Percentiles rank a stretch among this genome's conserved stretches.
These are phyloP conservation scores for Neolamprologus tretocephalus DNA, from an alignment of 2,113 vertebrate genomes.

Conservation along the genomic window DNA sequence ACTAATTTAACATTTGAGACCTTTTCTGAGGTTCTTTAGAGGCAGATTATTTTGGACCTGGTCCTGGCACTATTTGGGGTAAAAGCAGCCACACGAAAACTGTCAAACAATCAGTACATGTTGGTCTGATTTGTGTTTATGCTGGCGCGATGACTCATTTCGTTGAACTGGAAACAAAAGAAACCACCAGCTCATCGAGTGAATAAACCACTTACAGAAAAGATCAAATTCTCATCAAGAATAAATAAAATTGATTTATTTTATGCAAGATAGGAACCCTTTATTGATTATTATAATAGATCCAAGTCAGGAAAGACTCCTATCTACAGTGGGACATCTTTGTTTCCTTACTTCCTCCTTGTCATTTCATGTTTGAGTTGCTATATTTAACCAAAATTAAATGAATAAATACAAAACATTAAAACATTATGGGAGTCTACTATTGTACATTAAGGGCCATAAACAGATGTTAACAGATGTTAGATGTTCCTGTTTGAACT, in stretches of 20 bases:
- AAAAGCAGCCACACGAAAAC: rapidly evolving
- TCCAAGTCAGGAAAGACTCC: neutral
- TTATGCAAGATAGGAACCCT: neutral
- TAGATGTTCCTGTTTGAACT: neutral
- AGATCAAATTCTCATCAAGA: neutral
- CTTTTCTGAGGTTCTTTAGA: neutral
- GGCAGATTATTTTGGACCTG: neutral
- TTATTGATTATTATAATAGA: neutral
- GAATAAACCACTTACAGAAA: neutral
- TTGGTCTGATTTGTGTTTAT: neutral
- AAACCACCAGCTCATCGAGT: neutral
- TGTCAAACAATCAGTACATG: neutral
- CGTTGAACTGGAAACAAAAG: neutral
- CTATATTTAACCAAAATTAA: neutral
- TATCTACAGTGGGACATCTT: neutral
- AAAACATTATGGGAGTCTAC: neutral
- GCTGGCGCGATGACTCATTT: neutral
- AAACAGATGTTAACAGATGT: neutral
- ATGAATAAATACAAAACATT: neutral
- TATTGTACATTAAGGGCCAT: neutral
- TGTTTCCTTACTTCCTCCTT: neutral
- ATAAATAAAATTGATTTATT: neutral
- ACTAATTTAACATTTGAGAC: neutral
- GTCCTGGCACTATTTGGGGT: neutral
- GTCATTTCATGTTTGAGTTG: neutral